Percentiles rank a stretch among this genome's conserved stretches.
These are phyloP conservation scores for Microctenopoma lineatum DNA, from an alignment of 2,797 vertebrate species.

Conservation along the genomic window DNA sequence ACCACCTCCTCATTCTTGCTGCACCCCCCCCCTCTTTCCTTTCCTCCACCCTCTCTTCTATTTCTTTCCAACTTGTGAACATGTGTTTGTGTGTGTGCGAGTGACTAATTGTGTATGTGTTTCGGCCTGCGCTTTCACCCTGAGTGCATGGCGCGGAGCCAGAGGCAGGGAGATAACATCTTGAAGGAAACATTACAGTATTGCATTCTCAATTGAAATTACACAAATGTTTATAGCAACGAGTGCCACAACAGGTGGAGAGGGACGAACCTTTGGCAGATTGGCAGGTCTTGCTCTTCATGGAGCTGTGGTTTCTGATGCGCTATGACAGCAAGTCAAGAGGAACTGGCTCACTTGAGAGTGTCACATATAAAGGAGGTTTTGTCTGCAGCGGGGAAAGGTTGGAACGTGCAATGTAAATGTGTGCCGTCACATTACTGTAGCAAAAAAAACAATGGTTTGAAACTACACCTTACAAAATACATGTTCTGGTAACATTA, in stretches of 20 bases:
- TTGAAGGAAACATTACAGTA: constrained; percentile 92
- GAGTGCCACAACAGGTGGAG: constrained; percentile 89
- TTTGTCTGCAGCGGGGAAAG: constrained; percentile 62
- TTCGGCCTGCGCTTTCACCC: constrained; percentile 58
- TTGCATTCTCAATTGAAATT: constrained; percentile 91
- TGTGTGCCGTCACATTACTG: constrained; percentile 20
- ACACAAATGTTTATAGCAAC: constrained; percentile 97
- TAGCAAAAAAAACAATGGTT: constrained; percentile 2
- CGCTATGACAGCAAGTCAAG: constrained; percentile 79
- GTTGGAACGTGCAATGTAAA: constrained; percentile 7
- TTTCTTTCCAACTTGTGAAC: constrained; percentile 16
- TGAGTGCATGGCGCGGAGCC: constrained; percentile 82
- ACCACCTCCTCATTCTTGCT: constrained; percentile 48
- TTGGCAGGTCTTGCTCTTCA: constrained; percentile 65
- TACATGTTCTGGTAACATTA: constrained; percentile 48
- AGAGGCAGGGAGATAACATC: constrained; percentile 90
- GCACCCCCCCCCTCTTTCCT: background rate
- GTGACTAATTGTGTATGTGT: constrained; percentile 61
- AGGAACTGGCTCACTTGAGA: constrained; percentile 78
- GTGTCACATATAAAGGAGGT: constrained; percentile 65
- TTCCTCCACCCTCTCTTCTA: constrained; percentile 1
- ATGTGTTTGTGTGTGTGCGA: constrained; percentile 1
- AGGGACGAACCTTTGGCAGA: constrained; percentile 74
- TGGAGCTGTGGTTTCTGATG: constrained; percentile 77
- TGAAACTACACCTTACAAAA: constrained; percentile 62